phyloP scores from a whole-genome alignment of 2,797 vertebrate genomes.

The Gorsachius magnificus region DNA sequence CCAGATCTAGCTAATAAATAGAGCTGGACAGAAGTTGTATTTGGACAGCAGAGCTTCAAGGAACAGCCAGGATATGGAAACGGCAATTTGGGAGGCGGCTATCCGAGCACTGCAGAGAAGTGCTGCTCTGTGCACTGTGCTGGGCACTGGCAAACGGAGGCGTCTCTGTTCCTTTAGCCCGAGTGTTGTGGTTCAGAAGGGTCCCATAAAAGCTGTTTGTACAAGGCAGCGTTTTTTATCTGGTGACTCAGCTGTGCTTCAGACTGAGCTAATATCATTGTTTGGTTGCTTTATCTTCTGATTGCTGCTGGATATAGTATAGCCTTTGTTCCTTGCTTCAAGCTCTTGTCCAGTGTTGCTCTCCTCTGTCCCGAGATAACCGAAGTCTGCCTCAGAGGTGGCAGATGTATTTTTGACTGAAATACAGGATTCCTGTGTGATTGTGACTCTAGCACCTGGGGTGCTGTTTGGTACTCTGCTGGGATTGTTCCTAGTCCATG shows the following conservation, averaged over 20 bases:
- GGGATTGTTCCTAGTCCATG: neutral
- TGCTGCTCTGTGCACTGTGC: neutral
- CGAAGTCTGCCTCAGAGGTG: neutral
- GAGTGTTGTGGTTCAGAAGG: neutral
- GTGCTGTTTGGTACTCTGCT: neutral
- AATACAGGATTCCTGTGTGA: neutral
- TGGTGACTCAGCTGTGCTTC: neutral
- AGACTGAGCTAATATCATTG: neutral
- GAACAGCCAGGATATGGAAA: conserved; percentile 1
- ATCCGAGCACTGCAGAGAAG: neutral
- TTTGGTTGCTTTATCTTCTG: neutral
- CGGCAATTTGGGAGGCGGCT: neutral
- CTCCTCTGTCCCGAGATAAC: neutral
- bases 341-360: neutral
- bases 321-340: neutral
- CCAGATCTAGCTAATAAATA: conserved; percentile 5
- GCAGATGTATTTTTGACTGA: neutral
- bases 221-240: neutral
- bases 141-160: neutral
- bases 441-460: neutral
- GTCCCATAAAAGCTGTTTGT: neutral
- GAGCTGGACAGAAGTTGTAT: neutral
- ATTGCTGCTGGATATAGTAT: neutral
- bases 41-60: conserved; percentile 22
- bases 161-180: neutral